Conservation (phyloP, 2,888 invertebrate genomes). For the Sipunculus nudus region DNA sequence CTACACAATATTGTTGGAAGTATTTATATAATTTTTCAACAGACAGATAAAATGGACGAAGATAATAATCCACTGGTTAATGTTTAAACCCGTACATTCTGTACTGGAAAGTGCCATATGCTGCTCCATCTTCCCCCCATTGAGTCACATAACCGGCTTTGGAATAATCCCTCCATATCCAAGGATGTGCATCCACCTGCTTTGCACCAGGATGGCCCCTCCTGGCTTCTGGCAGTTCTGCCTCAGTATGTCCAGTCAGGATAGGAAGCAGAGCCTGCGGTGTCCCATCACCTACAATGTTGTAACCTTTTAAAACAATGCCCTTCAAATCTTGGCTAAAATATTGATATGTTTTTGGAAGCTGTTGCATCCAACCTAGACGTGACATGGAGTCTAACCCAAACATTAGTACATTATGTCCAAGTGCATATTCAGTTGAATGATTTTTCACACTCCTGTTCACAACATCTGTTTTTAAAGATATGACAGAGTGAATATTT, state of each 20-base stretch:
- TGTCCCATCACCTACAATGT: conserved; percentile 46
- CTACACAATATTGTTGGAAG: conserved; percentile 71
- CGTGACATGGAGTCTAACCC: conserved; percentile 88
- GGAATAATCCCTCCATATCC: conserved; percentile 84
- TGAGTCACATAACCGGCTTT: conserved; percentile 72
- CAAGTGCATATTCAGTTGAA: conserved; percentile 9
- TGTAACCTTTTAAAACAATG: conserved; percentile 44
- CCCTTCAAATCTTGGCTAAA: conserved; percentile 53
- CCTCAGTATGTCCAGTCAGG: conserved; percentile 37
- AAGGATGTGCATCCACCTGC: conserved; percentile 81
- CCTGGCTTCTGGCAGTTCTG: conserved; percentile 39
- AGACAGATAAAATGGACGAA: conserved; percentile 74
- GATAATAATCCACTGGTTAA: conserved; percentile 90
- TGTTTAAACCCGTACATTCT: conserved; percentile 85
- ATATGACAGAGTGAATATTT: conserved; percentile 73
- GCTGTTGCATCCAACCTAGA: conserved; percentile 68
- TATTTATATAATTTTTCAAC: too few relatives aligned
- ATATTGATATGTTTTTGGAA: conserved; percentile 57
- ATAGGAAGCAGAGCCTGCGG: conserved; percentile 43
- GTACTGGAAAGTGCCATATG: conserved; percentile 88
- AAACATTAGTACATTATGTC: conserved; percentile 73
- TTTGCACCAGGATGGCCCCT: conserved; percentile 70
- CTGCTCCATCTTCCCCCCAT: conserved; percentile 87
- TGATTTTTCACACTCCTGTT: too few relatives aligned
- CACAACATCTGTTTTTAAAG: conserved; percentile 21